Evolutionary conservation across 2,888 invertebrate species (phyloP), one percentile per base, ranked within the genome.

Genomic region (Sinodicranocentrus sp.): DNA sequence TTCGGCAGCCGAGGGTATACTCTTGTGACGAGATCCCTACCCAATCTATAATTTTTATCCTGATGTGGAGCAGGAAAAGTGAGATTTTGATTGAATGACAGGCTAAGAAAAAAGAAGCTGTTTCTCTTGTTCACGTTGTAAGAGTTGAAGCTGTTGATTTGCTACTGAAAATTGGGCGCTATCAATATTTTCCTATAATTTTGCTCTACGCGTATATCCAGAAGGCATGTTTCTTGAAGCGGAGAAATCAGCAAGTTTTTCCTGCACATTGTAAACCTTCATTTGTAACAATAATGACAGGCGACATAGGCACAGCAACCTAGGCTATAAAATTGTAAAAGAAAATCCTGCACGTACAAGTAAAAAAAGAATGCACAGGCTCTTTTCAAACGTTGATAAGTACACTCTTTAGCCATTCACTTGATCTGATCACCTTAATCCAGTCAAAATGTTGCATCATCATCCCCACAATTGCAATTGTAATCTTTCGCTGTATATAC

Each of bases 81-180:
- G 77, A 77, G 77, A 77, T 68, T 77, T 77, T 77, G 77, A 77
- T 77, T 77, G 77, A 77, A 48, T 77, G 77, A 77, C 77, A 77
- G 67, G 8, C 39, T n/a, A n/a, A n/a, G 33, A 5, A 26, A 3
- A 1, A 57, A 77, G 77, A 59, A 68, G 77, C 57, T 65, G 15
- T 28, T 48, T 21, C 65, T 61, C 28, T 26, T 28, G n/a, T 63
- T 28, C 17, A 19, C 39, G 39, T 21, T 59, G 54, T n/a, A n/a
- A n/a, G n/a, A n/a, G n/a, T 28, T 71, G 33, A n/a, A 28, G 71
- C 33, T 71, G 6, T 28, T 15, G 67, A 54, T 67, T 67, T 67
- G 76, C 76, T 57, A 76, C 76, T 67, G 76, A 76, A 54, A 76
- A 54, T 33, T 44, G 25, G 44, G 23, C 28, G 67, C 67, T 15